Conservation (phyloP, 2,888 invertebrate genomes). For the Steinernema carpocapsae region DNA sequence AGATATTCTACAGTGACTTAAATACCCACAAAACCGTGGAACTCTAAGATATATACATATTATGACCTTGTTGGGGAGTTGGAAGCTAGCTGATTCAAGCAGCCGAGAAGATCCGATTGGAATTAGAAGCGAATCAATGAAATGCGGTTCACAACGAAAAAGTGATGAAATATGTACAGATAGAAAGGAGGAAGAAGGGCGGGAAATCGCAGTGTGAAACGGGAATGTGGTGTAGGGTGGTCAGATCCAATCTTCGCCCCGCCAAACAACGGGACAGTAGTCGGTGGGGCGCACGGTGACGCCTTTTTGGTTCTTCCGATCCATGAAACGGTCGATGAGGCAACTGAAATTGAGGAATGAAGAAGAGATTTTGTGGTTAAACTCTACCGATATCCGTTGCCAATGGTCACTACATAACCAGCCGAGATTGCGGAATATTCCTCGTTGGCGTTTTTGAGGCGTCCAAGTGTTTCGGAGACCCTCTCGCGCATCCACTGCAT, state of each 20-base stretch:
- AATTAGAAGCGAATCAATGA: slow-evolving; percentile 18
- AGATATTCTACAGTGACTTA: neutral
- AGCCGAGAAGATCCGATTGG: slow-evolving; percentile 1
- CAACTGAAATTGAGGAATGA: slow-evolving; percentile 24
- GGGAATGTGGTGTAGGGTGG: neutral
- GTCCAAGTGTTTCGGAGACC: slow-evolving; percentile 7
- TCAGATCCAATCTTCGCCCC: slow-evolving; percentile 38
- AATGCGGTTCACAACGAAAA: slow-evolving; percentile 8
- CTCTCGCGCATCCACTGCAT: neutral
- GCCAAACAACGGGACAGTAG: slow-evolving; percentile 36
- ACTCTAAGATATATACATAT: too few species aligned
- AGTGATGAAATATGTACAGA: slow-evolving; percentile 7
- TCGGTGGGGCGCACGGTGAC: slow-evolving; percentile 23
- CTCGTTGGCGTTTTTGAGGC: slow-evolving; percentile 18
- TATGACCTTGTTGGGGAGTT: too few species aligned
- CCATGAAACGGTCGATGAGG: slow-evolving; percentile 36
- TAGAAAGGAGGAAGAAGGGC: neutral
- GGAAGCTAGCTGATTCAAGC: neutral
- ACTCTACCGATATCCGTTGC: slow-evolving; percentile 40
- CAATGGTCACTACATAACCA: slow-evolving; percentile 45
- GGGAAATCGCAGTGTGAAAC: neutral
- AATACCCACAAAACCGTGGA: neutral
- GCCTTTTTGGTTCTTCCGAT: slow-evolving; percentile 25
- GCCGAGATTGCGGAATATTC: slow-evolving; percentile 30
- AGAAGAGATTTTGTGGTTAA: neutral